Conservation (phyloP, 2,113 vertebrate genomes). For the Ptilorrhoa leucosticta region DNA sequence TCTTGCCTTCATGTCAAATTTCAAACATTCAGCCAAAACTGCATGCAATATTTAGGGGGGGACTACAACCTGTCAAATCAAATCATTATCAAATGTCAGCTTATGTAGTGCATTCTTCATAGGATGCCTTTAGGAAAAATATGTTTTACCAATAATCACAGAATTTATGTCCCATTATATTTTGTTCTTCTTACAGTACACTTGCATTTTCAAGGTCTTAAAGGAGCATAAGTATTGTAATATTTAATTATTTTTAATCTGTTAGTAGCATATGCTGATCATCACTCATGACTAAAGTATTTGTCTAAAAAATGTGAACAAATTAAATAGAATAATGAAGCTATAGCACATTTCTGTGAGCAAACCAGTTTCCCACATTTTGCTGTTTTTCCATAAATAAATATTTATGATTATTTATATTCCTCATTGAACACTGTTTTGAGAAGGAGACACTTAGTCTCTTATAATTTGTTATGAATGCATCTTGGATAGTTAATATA, state of each 20-base stretch:
- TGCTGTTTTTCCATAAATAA: not conserved
- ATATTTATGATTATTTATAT: not conserved
- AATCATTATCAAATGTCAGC: not conserved
- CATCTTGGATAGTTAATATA: not conserved
- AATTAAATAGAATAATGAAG: not conserved
- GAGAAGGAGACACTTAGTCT: not conserved
- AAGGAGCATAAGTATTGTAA: not conserved
- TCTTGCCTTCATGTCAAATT: not conserved
- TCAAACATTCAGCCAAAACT: not conserved
- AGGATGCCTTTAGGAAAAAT: not conserved
- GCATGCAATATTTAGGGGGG: fast-evolving
- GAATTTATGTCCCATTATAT: not conserved
- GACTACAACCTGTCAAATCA: not conserved
- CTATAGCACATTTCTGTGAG: not conserved
- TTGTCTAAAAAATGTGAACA: not conserved
- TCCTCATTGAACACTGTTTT: not conserved
- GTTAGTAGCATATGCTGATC: not conserved
- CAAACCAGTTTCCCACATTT: not conserved
- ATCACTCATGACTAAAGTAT: not conserved
- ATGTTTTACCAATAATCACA: not conserved
- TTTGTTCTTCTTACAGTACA: not conserved
- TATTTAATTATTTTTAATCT: not conserved
- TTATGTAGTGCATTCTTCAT: not conserved
- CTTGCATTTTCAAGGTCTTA: not conserved
- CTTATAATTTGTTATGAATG: not conserved